phyloP scores from a whole-genome alignment of 1,140 invertebrate species.

The Zaprionus tsacasi region DNA sequence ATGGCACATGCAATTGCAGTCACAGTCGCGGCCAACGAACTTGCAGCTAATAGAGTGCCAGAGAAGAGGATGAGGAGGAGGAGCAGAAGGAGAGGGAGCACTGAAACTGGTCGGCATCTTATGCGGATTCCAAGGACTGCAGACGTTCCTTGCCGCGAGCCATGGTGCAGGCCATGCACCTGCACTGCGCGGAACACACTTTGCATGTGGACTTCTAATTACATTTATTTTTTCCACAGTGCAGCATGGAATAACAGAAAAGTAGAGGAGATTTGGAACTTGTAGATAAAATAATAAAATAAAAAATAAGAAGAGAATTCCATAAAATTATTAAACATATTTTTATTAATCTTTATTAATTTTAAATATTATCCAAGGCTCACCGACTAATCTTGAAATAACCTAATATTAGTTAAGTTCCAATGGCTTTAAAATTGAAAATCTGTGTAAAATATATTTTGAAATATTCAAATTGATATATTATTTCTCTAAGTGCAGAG shows the following conservation, averaged over 20 bases:
- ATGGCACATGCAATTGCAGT: constrained; percentile 16
- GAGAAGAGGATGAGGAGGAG: not conserved
- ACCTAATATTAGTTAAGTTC: too few species aligned
- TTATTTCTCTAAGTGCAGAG: constrained; percentile 15
- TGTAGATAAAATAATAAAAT: too few species aligned
- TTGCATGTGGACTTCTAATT: not conserved
- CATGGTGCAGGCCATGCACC: constrained; percentile 18
- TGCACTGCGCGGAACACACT: constrained; percentile 8
- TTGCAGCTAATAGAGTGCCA: constrained; percentile 25
- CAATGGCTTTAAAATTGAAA: not conserved
- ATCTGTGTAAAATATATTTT: not conserved
- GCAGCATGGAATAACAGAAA: too few species aligned
- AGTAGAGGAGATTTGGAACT: too few species aligned
- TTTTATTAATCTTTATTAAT: too few species aligned
- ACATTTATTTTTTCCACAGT: not conserved
- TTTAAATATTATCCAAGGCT: not conserved
- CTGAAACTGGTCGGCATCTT: constrained; percentile 20
- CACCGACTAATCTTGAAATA: too few species aligned
- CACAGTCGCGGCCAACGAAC: constrained; percentile 34
- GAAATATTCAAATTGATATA: not conserved
- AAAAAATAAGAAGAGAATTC: too few species aligned
- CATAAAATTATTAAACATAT: too few species aligned
- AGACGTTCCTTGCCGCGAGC: constrained; percentile 24
- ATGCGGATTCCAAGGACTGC: constrained; percentile 14
- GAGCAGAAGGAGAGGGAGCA: too few species aligned